phyloP scores from a whole-genome alignment of 2,888 invertebrate genomes.

The Stenchaetothrips biformis region DNA sequence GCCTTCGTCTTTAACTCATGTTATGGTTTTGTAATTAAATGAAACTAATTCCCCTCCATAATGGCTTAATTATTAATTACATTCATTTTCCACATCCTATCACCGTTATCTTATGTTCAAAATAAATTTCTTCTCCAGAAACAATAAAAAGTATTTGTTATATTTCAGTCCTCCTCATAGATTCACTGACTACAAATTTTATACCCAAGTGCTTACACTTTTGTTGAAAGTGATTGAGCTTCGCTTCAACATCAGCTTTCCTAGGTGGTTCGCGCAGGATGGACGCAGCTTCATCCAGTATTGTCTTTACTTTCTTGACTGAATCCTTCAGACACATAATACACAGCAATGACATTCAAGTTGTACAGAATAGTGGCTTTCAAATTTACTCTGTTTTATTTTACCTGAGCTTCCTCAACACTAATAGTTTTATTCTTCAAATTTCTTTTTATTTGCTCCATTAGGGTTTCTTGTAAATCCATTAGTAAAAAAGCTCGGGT shows the following conservation, averaged over 20 bases:
- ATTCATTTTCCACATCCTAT: background rate
- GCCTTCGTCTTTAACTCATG: background rate
- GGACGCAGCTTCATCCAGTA: background rate
- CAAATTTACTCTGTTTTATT: constrained; percentile 14
- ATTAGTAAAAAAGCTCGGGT: constrained; percentile 60
- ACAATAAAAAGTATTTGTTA: background rate
- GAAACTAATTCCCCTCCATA: background rate
- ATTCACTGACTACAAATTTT: background rate
- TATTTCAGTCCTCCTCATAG: background rate
- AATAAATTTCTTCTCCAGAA: background rate
- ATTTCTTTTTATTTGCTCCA: constrained; percentile 54
- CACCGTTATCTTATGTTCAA: background rate
- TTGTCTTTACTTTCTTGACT: constrained; percentile 27
- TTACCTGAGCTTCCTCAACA: constrained; percentile 53
- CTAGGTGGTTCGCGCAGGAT: background rate
- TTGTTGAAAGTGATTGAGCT: background rate
- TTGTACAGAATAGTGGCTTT: background rate
- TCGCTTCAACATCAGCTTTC: background rate
- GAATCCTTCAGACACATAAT: constrained; percentile 27
- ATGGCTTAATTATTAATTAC: constrained; percentile 1
- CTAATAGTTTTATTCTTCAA: constrained; percentile 52
- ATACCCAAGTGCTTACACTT: background rate
- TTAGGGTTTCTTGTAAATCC: constrained; percentile 60
- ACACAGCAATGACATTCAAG: constrained; percentile 26
- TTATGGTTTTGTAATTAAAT: background rate